phyloP scores from a whole-genome alignment of 2,113 vertebrate species.

The Campylorhamphus procurvoides region DNA sequence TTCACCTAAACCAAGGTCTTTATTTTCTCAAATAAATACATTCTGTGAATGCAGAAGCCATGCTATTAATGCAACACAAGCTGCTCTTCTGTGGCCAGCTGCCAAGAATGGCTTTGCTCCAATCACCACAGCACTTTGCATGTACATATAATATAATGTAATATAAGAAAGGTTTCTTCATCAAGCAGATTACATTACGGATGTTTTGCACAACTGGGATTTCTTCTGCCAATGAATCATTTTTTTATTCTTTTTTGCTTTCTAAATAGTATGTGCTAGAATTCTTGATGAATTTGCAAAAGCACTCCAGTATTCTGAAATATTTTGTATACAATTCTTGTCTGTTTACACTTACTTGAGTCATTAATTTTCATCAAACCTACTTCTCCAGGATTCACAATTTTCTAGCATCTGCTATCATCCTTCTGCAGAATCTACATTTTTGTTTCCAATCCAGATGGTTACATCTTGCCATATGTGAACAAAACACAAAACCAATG shows the following conservation, averaged over 20 bases:
- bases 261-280: neutral
- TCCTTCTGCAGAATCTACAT: neutral
- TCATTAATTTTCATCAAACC: neutral
- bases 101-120: neutral
- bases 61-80: neutral
- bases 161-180: neutral
- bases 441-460: neutral
- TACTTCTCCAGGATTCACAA: neutral
- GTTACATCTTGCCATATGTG: neutral
- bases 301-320: neutral
- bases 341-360: neutral
- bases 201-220: neutral
- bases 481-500: neutral
- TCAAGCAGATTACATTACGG: neutral
- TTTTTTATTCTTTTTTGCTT: neutral
- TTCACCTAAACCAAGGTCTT: neutral
- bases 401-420: neutral
- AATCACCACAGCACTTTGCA: neutral
- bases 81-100: neutral
- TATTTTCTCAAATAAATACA: neutral
- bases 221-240: neutral
- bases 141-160: neutral
- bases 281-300: neutral
- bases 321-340: neutral
- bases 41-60: neutral